A percentile compares a stretch with the other conserved stretches of the same genome.
These are phyloP conservation scores for Ceratoteleas bidentatus DNA, from an alignment of 1,140 invertebrate species.

Conservation along the genomic window DNA sequence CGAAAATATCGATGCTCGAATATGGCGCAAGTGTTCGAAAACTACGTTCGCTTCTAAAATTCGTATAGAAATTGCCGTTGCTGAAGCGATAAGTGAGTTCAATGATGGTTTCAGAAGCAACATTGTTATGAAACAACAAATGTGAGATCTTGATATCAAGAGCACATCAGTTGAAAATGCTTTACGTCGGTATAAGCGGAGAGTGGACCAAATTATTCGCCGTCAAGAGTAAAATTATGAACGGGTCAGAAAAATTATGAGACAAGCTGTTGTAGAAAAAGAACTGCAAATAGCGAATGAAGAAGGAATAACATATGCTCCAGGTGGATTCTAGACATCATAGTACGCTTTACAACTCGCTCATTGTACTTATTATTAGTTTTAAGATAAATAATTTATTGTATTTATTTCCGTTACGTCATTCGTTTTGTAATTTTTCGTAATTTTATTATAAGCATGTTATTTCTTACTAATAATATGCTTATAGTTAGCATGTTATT, in stretches of 20 bases:
- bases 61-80: slow-evolving; percentile 43
- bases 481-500: too few relatives aligned
- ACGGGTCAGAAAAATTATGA: neutral
- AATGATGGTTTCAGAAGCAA: slow-evolving; percentile 18
- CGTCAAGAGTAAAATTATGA: slow-evolving; percentile 10
- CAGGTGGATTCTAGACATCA: neutral
- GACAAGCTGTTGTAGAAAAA: slow-evolving; percentile 2
- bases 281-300: slow-evolving; percentile 3
- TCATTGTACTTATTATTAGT: too few relatives aligned
- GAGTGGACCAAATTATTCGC: slow-evolving; percentile 6
- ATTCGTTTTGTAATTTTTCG: too few relatives aligned
- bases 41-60: slow-evolving; percentile 47
- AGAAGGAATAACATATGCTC: slow-evolving; percentile 14
- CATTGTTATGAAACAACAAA: slow-evolving; percentile 4
- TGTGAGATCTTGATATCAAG: slow-evolving; percentile 5
- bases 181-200: neutral
- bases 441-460: too few relatives aligned
- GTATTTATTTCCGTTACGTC: too few relatives aligned
- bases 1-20: slow-evolving; percentile 54
- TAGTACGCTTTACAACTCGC: too few relatives aligned
- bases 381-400: too few relatives aligned
- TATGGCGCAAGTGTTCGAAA: slow-evolving; percentile 60
- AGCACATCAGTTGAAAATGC: slow-evolving; percentile 11
- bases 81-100: slow-evolving; percentile 32
- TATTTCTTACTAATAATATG: too few relatives aligned